phyloP scores from a whole-genome alignment of 2,113 vertebrate species.

The Otus sunia region DNA sequence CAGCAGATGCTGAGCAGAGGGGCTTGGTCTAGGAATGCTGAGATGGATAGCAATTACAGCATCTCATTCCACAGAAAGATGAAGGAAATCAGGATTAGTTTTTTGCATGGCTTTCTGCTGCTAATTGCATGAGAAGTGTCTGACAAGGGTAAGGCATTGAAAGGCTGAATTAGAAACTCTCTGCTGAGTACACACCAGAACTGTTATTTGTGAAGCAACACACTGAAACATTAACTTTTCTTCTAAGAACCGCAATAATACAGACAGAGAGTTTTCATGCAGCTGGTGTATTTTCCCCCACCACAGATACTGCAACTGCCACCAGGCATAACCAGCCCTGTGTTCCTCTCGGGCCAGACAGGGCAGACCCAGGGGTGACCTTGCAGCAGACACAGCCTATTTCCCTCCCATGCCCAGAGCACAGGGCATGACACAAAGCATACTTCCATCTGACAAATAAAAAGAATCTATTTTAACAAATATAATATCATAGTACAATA shows the following conservation, averaged over 20 bases:
- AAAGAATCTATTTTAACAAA: neutral
- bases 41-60: neutral
- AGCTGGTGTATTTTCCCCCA: neutral
- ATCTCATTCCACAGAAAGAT: neutral
- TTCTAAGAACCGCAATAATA: neutral
- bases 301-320: neutral
- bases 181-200: neutral
- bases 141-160: neutral
- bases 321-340: neutral
- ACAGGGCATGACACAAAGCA: too few species aligned
- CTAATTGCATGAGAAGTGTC: neutral
- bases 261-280: neutral
- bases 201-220: neutral
- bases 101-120: neutral
- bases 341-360: accelerated
- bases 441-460: neutral
- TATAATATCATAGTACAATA: neutral
- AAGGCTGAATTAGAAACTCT: neutral
- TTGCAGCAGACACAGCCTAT: accelerated
- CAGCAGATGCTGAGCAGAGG: neutral
- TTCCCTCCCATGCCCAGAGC: neutral
- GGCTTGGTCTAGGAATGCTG: neutral
- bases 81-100: neutral
- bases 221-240: neutral
- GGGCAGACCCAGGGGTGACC: neutral